A percentile compares a stretch with the other conserved stretches of the same genome.
phyloP scores from a whole-genome alignment of 2,797 vertebrate species.

The Sylvia borin region DNA sequence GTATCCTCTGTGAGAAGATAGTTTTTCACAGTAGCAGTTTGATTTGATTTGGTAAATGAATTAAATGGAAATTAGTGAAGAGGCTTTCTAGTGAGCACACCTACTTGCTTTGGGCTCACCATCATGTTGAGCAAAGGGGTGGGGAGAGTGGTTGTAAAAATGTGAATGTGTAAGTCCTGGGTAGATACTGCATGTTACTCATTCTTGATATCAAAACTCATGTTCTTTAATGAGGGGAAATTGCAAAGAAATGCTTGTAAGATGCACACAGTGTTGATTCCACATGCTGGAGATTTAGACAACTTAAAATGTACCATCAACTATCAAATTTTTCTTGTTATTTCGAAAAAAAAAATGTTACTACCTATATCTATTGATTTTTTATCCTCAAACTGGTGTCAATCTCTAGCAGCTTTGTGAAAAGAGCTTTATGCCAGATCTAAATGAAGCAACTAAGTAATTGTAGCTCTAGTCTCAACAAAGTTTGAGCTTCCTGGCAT shows the following conservation, averaged over 20 bases:
- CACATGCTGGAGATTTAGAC: not conserved
- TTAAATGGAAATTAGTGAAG: constrained; percentile 12
- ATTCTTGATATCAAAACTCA: not conserved
- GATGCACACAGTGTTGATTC: not conserved
- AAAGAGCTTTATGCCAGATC: not conserved
- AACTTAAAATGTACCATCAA: not conserved
- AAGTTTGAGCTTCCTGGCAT: not conserved
- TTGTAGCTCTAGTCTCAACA: not conserved
- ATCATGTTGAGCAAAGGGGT: not conserved
- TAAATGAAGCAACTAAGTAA: not conserved
- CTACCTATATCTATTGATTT: not conserved
- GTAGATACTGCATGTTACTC: not conserved
- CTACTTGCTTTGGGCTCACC: not conserved
- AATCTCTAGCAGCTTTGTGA: not conserved
- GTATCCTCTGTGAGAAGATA: not conserved
- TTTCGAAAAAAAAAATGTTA: not conserved
- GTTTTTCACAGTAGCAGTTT: constrained; percentile 10
- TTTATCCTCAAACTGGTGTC: not conserved
- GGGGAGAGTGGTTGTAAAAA: not conserved
- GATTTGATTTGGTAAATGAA: constrained; percentile 44
- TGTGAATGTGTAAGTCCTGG: not conserved
- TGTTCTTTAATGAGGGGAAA: not conserved
- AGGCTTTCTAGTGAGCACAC: not conserved
- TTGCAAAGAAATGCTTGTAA: not conserved
- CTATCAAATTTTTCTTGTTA: not conserved